These are phyloP conservation scores for Piscicola geometra DNA, from an alignment of 2,888 invertebrate species.

Conservation along the genomic window DNA sequence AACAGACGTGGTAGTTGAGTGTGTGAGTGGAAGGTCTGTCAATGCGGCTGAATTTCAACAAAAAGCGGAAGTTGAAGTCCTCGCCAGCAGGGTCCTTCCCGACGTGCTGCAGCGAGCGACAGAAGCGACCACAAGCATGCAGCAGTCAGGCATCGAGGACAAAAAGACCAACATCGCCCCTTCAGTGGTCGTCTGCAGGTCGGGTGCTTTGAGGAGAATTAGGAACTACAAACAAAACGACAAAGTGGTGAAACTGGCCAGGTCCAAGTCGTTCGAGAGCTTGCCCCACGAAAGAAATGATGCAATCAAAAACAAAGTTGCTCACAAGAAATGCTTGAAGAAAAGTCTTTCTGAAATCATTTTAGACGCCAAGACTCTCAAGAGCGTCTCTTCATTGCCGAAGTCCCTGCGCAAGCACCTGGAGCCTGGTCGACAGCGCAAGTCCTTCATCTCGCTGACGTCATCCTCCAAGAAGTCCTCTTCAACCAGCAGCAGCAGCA, in stretches of 20 bases:
- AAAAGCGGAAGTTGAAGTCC: neutral
- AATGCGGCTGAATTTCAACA: neutral
- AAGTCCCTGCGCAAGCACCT: neutral
- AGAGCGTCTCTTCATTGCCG: neutral
- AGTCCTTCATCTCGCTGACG: neutral
- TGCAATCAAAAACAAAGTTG: neutral
- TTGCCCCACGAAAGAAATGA: neutral
- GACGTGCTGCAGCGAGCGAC: neutral
- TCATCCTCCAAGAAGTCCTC: neutral
- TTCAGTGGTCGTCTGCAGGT: neutral
- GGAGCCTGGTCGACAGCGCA: neutral
- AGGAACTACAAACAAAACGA: neutral
- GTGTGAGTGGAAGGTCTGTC: too few relatives aligned
- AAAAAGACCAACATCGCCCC: neutral
- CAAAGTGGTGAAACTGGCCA: neutral
- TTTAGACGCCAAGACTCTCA: neutral
- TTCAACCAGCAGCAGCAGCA: neutral
- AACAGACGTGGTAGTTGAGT: too few relatives aligned
- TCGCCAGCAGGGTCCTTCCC: neutral
- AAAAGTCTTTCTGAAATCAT: neutral
- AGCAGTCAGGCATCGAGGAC: neutral
- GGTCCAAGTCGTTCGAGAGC: neutral
- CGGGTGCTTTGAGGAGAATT: neutral
- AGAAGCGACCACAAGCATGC: neutral
- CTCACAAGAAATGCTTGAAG: neutral